Base-by-base conservation (phyloP, 2,113 vertebrate genomes). In the Aegotheles bennettii region DNA sequence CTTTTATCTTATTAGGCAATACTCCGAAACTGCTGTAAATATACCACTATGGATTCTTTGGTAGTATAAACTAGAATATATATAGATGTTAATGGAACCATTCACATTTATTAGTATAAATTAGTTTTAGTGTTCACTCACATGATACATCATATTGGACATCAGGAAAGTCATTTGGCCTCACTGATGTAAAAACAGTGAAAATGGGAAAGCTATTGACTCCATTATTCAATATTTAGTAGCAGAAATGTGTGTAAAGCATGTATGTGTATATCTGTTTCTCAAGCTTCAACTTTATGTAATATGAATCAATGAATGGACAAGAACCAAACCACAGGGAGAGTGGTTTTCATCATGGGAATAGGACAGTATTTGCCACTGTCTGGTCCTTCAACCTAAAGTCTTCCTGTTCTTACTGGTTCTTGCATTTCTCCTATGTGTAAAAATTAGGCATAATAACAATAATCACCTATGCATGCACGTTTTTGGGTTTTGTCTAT, bases 1-100 rank as follows among this genome's bases (percentile, higher is more conserved):
- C 86, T 94, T 96, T 94, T 69, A 67, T 92, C 86, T 95, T 94
- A 84, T 94, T 94, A 92, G 56, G 16, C 45, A 92, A 35, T 64
- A 48, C 31, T 68, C 68, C 92, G 79, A n/a, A 86, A 88, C 60
- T 50, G 31, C 57, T 93, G 21, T 47, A 71, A 90, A 45, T 68
- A 51, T 14, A 31, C 28, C 50, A 43, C 35, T 70, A 71, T 92
- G 80, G 71, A 67, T 88, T 74, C 68, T 75, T 80, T n/a, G 31
- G 7, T 83, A 73, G 54, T 65, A 25, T 81, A 90, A 97, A 81
- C 73, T 51, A 40, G 33, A 84, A 51, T 74, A 53, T 61, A 40
- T 64, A 31, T 68, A 2, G 11, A 75, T 84, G 60, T 77, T 96
- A 96, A 95, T 95, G 75, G 83, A 61, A n/a, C 76, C 26, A 36